A percentile compares a stretch with the other conserved stretches of the same genome.
Evolutionary conservation across 2,888 invertebrate genomes (phyloP).

Genomic region (Isoperla grammatica): DNA sequence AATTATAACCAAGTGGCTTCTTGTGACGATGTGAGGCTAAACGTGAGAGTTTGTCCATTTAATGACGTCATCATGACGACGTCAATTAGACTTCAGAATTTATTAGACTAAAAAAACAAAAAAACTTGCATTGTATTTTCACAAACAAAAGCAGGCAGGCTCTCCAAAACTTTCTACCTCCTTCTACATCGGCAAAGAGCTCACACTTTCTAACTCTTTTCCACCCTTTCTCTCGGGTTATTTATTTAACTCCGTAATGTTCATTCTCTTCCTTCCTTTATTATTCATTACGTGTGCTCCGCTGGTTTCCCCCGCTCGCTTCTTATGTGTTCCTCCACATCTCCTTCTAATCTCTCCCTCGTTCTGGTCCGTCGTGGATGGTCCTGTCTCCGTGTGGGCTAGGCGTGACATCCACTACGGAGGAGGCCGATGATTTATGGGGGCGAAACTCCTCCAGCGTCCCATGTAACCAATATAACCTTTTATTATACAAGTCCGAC

Average conservation of each 20-base stretch:
- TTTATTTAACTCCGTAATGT: conserved; percentile 10
- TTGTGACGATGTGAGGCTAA: background rate
- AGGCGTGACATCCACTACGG: background rate
- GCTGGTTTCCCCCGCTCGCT: background rate
- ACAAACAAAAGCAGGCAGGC: too few relatives aligned
- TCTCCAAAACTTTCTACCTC: too few relatives aligned
- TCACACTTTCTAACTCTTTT: too few relatives aligned
- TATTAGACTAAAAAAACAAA: too few relatives aligned
- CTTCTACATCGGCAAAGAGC: too few relatives aligned
- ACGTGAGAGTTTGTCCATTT: conserved; percentile 6
- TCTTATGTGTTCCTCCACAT: background rate
- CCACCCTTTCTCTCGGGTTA: background rate
- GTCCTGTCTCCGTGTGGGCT: background rate
- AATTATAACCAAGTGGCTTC: background rate
- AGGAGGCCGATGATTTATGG: conserved; percentile 10
- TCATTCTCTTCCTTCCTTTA: conserved; percentile 13
- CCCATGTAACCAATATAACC: conserved; percentile 16
- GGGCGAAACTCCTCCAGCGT: conserved; percentile 5
- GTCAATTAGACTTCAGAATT: background rate
- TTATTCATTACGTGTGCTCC: conserved; percentile 1
- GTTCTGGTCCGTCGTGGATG: background rate
- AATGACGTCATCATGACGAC: conserved; percentile 9
- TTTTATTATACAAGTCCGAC: conserved; percentile 9
- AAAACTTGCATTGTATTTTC: too few relatives aligned
- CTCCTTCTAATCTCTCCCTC: too few relatives aligned